Conservation (phyloP, 2,888 invertebrate genomes). For the Leptinotarsa juncta region DNA sequence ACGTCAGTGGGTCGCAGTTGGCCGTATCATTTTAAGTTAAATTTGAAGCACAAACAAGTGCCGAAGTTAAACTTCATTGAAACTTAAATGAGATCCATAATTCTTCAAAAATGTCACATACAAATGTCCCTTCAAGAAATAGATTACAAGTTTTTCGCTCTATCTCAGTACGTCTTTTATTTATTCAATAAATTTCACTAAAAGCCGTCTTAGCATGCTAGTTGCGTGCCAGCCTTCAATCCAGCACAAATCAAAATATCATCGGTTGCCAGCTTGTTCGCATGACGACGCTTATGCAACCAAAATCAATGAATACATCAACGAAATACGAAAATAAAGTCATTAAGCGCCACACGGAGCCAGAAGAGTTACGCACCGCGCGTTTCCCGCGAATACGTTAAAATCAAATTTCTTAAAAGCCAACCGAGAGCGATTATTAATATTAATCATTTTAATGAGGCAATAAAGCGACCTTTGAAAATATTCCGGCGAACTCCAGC, state of each 20-base stretch:
- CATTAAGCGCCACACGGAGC: slow-evolving; percentile 8
- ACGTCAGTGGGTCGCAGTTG: no score
- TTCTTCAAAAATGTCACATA: no score
- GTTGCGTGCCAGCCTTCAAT: neutral
- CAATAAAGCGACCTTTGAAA: slow-evolving; percentile 36
- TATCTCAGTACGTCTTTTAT: no score
- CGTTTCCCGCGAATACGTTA: neutral
- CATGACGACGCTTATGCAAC: slow-evolving; percentile 12
- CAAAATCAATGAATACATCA: slow-evolving; percentile 16
- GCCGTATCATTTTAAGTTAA: no score
- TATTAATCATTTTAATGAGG: slow-evolving; percentile 37
- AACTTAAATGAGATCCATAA: no score
- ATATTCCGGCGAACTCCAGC: slow-evolving; percentile 27
- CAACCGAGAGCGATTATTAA: slow-evolving; percentile 25
- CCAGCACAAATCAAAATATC: slow-evolving; percentile 8
- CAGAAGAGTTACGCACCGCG: slow-evolving; percentile 1
- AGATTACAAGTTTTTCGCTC: no score
- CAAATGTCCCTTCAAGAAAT: no score
- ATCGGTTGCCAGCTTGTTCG: neutral
- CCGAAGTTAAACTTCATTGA: no score
- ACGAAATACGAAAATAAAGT: slow-evolving; percentile 6
- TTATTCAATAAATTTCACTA: neutral
- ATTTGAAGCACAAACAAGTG: no score
- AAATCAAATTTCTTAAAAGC: slow-evolving; percentile 23
- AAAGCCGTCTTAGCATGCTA: neutral